A percentile compares a stretch with the other conserved stretches of the same genome.
Conservation (phyloP, 2,888 invertebrate species). For the Dynastes maya region DNA sequence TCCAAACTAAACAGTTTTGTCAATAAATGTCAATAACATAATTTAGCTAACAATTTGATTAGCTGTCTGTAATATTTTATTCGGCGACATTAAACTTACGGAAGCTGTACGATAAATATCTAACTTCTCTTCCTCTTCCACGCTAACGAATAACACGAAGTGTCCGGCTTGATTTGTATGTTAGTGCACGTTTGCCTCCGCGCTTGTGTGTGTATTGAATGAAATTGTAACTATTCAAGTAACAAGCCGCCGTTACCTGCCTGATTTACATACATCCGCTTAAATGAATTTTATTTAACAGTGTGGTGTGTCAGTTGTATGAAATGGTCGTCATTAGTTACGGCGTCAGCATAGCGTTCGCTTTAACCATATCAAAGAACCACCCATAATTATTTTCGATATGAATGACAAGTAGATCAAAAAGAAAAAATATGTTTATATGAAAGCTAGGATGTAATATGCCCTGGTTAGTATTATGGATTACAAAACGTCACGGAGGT, state of each 20-base stretch:
- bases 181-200: too few relatives aligned
- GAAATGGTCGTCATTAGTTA: constrained; percentile 43
- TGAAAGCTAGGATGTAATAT: constrained; percentile 15
- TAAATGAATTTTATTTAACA: constrained; percentile 41
- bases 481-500: not conserved
- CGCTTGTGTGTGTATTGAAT: constrained; percentile 1
- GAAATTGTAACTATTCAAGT: constrained; percentile 19
- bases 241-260: constrained; percentile 46
- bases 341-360: constrained; percentile 26
- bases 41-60: not conserved
- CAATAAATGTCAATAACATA: too few relatives aligned
- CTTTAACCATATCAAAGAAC: constrained; percentile 32
- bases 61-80: not conserved
- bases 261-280: constrained; percentile 46
- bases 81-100: not conserved
- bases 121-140: not conserved
- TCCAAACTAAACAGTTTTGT: too few relatives aligned
- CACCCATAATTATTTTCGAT: constrained; percentile 39
- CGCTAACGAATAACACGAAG: not conserved
- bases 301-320: constrained; percentile 38
- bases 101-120: not conserved
- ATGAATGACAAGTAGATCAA: constrained; percentile 44
- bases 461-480: constrained; percentile 6
- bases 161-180: not conserved
- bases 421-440: constrained; percentile 2